phyloP scores from a whole-genome alignment of 53 echinoderm and acorn worm species.

The Glandiceps talaboti region DNA sequence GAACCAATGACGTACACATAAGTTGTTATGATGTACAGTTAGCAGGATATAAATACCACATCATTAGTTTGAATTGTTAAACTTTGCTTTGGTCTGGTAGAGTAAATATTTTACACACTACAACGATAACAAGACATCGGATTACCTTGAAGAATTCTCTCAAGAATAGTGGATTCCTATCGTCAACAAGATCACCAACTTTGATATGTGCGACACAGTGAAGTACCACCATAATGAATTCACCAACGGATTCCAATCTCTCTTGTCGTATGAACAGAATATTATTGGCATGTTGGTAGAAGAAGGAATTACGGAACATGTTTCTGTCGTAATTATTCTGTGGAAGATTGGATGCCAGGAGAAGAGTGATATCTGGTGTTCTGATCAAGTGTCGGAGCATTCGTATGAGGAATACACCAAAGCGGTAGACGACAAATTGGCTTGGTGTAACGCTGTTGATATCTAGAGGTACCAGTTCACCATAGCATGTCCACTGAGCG shows the following conservation, averaged over 20 bases:
- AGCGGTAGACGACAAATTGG: conserved; percentile 93
- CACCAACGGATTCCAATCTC: conserved; percentile 88
- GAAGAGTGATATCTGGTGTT: conserved; percentile 87
- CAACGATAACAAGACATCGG: too few relatives aligned
- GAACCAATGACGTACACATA: too few relatives aligned
- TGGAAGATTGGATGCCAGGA: conserved; percentile 69
- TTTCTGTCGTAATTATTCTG: conserved; percentile 88
- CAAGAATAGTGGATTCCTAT: conserved; percentile 61
- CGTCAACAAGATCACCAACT: conserved; percentile 61
- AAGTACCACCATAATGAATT: conserved; percentile 87
- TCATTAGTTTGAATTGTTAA: too few relatives aligned
- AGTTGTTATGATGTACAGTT: too few relatives aligned
- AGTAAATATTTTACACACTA: too few relatives aligned
- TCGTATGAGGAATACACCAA: conserved; percentile 87
- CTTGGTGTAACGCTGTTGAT: conserved; percentile 91
- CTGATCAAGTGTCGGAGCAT: conserved; percentile 52
- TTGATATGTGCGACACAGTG: conserved; percentile 97
- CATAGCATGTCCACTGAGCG: conserved; percentile 87
- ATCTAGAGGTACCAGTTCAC: conserved; percentile 69
- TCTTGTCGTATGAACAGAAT: conserved; percentile 84
- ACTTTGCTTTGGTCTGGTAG: too few relatives aligned
- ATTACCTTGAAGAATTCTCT: conserved; percentile 95
- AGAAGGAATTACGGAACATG: conserved; percentile 99
- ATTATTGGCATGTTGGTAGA: conserved; percentile 90
- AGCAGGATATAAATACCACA: too few relatives aligned